Evolutionary conservation across 2,797 vertebrate genomes (phyloP).

Genomic region (Acanthurus lineatus): DNA sequence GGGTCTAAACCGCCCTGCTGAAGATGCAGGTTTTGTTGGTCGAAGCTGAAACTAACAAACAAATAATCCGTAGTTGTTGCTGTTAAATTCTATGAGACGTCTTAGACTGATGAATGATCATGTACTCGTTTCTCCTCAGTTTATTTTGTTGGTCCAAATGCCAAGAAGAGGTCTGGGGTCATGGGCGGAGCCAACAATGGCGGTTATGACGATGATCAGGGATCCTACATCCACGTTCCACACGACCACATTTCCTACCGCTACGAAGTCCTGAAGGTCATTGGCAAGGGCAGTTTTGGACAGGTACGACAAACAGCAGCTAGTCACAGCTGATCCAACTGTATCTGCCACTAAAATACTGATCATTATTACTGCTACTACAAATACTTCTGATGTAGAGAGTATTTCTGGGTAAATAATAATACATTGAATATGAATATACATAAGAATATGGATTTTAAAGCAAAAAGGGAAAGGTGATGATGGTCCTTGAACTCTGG

Average conservation of each 20-base stretch:
- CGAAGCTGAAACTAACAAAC: background rate
- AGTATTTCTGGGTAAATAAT: no score
- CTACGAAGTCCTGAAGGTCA: slow-evolving; percentile 98
- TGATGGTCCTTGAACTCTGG: no score
- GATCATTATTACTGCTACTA: background rate
- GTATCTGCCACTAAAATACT: background rate
- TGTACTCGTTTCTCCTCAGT: slow-evolving; percentile 63
- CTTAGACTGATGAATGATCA: fast-evolving
- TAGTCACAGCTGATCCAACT: background rate
- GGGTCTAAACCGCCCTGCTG: background rate
- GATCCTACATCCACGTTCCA: slow-evolving; percentile 97
- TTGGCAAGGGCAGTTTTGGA: slow-evolving; percentile 98
- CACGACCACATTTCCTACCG: slow-evolving; percentile 97
- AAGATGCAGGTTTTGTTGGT: background rate
- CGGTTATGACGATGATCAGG: slow-evolving; percentile 97
- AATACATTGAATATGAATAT: no score
- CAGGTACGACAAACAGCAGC: slow-evolving; percentile 84
- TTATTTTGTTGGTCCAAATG: slow-evolving; percentile 94
- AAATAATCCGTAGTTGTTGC: background rate
- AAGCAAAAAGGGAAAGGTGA: no score
- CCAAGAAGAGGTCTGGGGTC: slow-evolving; percentile 95
- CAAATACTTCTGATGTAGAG: no score
- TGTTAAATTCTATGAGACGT: background rate
- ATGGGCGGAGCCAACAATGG: slow-evolving; percentile 95
- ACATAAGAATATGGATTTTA: no score